phyloP scores from a whole-genome alignment of 1,140 invertebrate species.

The Parapsyche elsis region DNA sequence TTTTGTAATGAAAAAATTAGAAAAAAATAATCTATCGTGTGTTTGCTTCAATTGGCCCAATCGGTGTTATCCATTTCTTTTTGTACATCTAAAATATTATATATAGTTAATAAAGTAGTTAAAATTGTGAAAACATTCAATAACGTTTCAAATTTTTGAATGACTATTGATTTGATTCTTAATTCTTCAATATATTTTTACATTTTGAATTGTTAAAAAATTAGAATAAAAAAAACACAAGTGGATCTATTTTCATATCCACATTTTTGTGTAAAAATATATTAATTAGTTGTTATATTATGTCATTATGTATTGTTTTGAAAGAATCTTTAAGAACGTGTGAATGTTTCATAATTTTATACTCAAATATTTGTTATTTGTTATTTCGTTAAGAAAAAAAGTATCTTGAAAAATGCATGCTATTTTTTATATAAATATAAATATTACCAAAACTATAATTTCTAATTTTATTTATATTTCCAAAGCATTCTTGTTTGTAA shows the following conservation, averaged over 20 bases:
- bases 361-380: conserved; percentile 8
- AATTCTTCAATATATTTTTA: not conserved
- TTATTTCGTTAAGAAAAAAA: not conserved
- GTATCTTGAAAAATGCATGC: too few species aligned
- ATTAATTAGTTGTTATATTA: not conserved
- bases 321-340: not conserved
- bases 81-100: not conserved
- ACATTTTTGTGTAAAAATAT: too few species aligned
- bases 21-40: conserved; percentile 34
- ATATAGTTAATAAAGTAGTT: not conserved
- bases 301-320: not conserved
- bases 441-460: too few species aligned
- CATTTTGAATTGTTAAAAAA: not conserved
- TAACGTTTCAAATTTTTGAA: too few species aligned
- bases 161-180: too few species aligned
- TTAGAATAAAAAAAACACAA: not conserved
- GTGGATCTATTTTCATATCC: not conserved
- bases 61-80: not conserved
- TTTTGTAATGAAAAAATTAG: conserved; percentile 32
- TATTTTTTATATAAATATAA: too few species aligned
- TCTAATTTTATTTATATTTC: too few species aligned
- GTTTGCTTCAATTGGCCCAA: conserved; percentile 54
- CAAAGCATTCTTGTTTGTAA: too few species aligned
- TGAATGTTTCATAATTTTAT: conserved; percentile 11
- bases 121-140: not conserved